Base-by-base conservation (phyloP, 2,888 invertebrate genomes). In the Aproaerema taeniolella region DNA sequence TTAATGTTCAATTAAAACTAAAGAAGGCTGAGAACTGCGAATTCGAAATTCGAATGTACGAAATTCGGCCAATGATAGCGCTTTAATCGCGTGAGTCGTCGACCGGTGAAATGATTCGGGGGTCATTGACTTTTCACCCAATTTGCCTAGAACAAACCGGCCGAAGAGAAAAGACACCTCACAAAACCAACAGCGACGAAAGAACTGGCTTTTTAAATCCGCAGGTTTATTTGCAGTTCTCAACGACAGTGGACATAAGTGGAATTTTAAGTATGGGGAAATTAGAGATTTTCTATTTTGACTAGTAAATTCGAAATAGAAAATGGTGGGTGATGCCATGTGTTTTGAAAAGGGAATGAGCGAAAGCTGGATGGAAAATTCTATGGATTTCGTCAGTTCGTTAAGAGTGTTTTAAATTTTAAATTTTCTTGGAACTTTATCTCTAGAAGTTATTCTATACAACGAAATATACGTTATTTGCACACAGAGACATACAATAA, bases 101-200 rank as follows among this genome's bases (percentile, higher is more conserved):
- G 74, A 53, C 73, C 78, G 64, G 71, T 67, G 76, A 74, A 78
- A 76, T 73, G 73, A 66, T 63, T 61, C 61, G 55, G 47, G 41
- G 77, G 60, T 66, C 68, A 46, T 69, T 77, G 61, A 80, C 76
- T 78, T 78, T 76, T 80, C 75, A 80, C 80, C 79, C 68, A 80
- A 72, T 77, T 80, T 77, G 67, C 67, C 62, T 68, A 74, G 71
- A 66, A 60, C 58, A 53, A 43, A 41, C 41, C 69, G 62, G 47
- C 63, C 61, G 56, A 55, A 56, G 57, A 59, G 53, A 47, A 61
- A 56, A 55, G 67, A 53, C 56, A 59, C 49, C 53, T 47, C 52
- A 53, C 47, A 17, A 12, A 20, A 9, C 10, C 30, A 13, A 30
- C 13, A 10, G 12, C 5, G 13, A 24, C 1, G n/a, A 12, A n/a